These are phyloP conservation scores for Turritopsis dohrnii DNA, from an alignment of 30 jellyfish, hydroid and myxozoan genomes.

Conservation along the genomic window DNA sequence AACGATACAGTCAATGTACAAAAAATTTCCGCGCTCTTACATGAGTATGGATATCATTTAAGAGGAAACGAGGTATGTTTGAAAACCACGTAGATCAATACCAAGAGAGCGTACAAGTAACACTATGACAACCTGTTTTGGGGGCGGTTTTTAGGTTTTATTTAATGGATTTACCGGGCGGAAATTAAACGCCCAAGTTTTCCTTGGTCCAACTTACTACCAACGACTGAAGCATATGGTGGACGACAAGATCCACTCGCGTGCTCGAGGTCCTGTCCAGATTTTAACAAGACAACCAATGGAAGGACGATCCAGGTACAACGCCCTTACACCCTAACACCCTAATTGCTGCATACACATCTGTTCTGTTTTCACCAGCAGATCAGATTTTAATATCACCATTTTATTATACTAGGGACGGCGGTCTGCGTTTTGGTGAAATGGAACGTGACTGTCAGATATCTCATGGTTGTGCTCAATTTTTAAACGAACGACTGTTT, in stretches of 20 bases:
- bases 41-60: slow-evolving; percentile 95
- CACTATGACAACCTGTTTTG: not conserved
- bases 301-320: slow-evolving; percentile 99
- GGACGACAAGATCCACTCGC: slow-evolving; percentile 98
- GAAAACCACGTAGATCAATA: not conserved
- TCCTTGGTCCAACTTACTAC: slow-evolving; percentile 99
- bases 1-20: slow-evolving; percentile 99
- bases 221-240: slow-evolving; percentile 99
- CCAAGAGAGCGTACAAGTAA: not conserved
- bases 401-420: slow-evolving; percentile 64
- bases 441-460: slow-evolving; percentile 99
- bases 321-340: not conserved
- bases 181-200: slow-evolving; percentile 88
- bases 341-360: not conserved
- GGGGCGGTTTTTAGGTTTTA: slow-evolving; percentile 55
- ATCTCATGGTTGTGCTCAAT: slow-evolving; percentile 99
- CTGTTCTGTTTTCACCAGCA: not conserved
- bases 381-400: not conserved
- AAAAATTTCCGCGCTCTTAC: slow-evolving; percentile 74
- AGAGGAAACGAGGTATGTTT: slow-evolving; percentile 92
- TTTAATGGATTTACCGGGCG: slow-evolving; percentile 99
- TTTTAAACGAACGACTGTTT: slow-evolving; percentile 90
- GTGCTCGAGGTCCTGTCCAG: slow-evolving; percentile 99
- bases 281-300: slow-evolving; percentile 99
- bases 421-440: slow-evolving; percentile 99